Base-by-base conservation (phyloP, 2,888 invertebrate species). In the Copidosoma aretas region DNA sequence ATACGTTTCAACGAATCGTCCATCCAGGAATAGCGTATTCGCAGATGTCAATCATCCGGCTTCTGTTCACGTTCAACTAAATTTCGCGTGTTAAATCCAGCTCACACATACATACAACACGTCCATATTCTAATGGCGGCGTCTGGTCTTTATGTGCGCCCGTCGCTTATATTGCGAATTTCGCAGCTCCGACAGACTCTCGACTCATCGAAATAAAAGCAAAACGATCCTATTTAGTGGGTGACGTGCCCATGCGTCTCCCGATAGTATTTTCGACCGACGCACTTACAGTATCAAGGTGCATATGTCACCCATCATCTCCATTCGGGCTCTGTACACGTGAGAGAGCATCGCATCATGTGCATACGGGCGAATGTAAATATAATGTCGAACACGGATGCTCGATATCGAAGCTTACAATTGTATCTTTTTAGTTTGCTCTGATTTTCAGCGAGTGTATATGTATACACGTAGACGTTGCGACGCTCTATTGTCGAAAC, bases 121-220 rank as follows among this genome's bases (percentile, higher is more conserved):
- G 51, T 32, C 8, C 1, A 19, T 15, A n/a, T 41, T 41, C 41
- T 22, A 39, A 46, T 25, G 32, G 52, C 12, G n/a, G 21, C 51
- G 21, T 21, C 22, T 10, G 14, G 43, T 17, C 46, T n/a, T 25
- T 54, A 14, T n/a, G 5, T 25, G 10, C n/a, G 21, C 53, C 25
- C 49, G 25, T 65, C 65, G 59, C 53, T 65, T 62, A 24, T 62
- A 66, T 66, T 56, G 70, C 66, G 63, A 66, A 70, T 70, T 61
- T 58, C 53, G 53, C 60, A 61, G 52, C 61, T 65, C 57, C 49
- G 43, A 43, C 24, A 52, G 60, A 62, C 63, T 66, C 60, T 63
- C 59, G 62, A 51, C 24, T 61, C 58, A 24, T 24, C 54, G 49
- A 8, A 32, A n/a, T n/a, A 66, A 66, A 70, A 54, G 62, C 54